Evolutionary conservation across 2,113 vertebrate genomes (phyloP).

Genomic region (Pimephales promelas): DNA sequence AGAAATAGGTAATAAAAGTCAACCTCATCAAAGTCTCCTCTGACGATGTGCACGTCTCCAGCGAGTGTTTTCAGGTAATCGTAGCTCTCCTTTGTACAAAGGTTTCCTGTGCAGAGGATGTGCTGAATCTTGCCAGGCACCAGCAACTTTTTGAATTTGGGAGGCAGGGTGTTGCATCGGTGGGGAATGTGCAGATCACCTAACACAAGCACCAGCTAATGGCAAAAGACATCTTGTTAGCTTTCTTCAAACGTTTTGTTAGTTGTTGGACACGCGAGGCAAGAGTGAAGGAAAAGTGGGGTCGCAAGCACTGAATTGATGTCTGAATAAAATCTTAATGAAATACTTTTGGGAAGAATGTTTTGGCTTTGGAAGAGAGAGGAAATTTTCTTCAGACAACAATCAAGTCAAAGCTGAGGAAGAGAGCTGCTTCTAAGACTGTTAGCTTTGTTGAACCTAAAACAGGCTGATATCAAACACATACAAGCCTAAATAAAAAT

Average conservation of each 20-base stretch:
- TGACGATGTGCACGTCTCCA: slow-evolving; percentile 96
- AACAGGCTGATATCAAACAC: neutral
- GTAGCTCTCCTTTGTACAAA: slow-evolving; percentile 98
- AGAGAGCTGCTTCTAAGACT: neutral
- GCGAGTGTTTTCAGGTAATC: slow-evolving; percentile 99
- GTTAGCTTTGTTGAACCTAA: neutral
- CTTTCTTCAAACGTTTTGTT: neutral
- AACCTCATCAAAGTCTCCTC: slow-evolving; percentile 99
- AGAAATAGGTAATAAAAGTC: neutral
- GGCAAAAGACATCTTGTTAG: neutral
- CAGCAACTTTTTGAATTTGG: slow-evolving; percentile 98
- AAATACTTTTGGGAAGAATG: neutral
- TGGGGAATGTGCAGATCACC: slow-evolving; percentile 98
- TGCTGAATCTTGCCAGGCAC: slow-evolving; percentile 99
- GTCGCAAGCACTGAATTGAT: slow-evolving; percentile 10
- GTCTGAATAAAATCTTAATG: slow-evolving; percentile 10
- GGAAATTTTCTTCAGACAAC: slow-evolving; percentile 21
- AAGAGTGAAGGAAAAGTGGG: neutral
- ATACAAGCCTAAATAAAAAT: neutral
- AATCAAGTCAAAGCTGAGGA: slow-evolving; percentile 3
- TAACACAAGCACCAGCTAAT: slow-evolving; percentile 96
- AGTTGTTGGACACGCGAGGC: neutral
- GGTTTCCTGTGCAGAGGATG: slow-evolving; percentile 97
- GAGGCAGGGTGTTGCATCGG: slow-evolving; percentile 96
- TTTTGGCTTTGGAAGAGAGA: neutral